phyloP scores from a whole-genome alignment of 2,888 invertebrate species.

The Dysmachus trigonus region DNA sequence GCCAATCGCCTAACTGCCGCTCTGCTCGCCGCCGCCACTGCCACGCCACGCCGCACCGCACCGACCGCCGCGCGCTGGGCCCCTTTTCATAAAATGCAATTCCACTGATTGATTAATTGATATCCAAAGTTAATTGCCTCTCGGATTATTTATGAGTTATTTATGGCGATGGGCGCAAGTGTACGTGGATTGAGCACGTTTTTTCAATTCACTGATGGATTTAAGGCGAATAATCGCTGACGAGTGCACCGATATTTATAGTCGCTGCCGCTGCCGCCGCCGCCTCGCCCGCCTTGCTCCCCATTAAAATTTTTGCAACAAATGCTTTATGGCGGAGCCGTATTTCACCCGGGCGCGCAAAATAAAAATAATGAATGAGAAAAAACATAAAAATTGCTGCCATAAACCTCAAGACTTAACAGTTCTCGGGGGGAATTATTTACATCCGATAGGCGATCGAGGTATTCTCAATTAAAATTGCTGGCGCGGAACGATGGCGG shows the following conservation, averaged over 20 bases:
- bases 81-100: slow-evolving; percentile 48
- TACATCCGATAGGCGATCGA: background rate
- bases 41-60: too few species aligned
- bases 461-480: background rate
- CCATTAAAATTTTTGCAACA: slow-evolving; percentile 33
- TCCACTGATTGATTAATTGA: slow-evolving; percentile 59
- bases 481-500: background rate
- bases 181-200: slow-evolving; percentile 37
- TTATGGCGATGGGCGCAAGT: slow-evolving; percentile 41
- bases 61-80: slow-evolving; percentile 11
- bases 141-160: slow-evolving; percentile 56
- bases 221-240: slow-evolving; percentile 39
- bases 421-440: slow-evolving; percentile 1
- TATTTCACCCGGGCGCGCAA: background rate
- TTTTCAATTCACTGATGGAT: slow-evolving; percentile 39
- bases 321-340: slow-evolving; percentile 17
- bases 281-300: background rate
- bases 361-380: background rate
- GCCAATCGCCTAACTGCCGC: slow-evolving; percentile 42
- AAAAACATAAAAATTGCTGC: background rate
- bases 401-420: slow-evolving; percentile 5
- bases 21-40: too few species aligned
- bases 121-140: slow-evolving; percentile 59
- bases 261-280: too few species aligned
- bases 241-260: slow-evolving; percentile 34